Evolutionary conservation across 2,113 vertebrate species (phyloP).

Genomic region (Poicephalus meyeri): DNA sequence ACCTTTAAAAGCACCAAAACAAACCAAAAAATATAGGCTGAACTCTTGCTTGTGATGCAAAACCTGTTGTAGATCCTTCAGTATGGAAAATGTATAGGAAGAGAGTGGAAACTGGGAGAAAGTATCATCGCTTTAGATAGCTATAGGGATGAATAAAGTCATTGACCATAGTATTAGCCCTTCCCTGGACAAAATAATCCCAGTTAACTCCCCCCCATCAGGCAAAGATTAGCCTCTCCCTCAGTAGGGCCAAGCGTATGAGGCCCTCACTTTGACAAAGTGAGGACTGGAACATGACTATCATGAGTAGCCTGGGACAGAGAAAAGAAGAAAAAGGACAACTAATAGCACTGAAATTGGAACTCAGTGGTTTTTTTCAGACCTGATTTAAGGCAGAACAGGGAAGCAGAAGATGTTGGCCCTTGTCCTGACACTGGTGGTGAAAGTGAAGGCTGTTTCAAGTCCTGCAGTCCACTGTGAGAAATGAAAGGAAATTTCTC

Average conservation of each 20-base stretch:
- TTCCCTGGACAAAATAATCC: not conserved
- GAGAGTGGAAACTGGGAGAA: not conserved
- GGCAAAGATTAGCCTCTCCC: not conserved
- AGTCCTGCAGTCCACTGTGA: not conserved
- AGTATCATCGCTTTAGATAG: not conserved
- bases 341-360: not conserved
- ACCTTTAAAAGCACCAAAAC: not conserved
- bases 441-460: slow-evolving; percentile 25
- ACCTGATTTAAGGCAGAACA: not conserved
- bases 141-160: not conserved
- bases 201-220: not conserved
- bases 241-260: not conserved
- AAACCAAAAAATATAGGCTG: not conserved
- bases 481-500: slow-evolving; percentile 33
- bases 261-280: not conserved
- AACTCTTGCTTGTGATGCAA: not conserved
- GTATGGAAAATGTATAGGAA: not conserved
- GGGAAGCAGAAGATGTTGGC: slow-evolving; percentile 16
- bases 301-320: not conserved
- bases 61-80: not conserved
- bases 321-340: not conserved
- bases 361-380: not conserved
- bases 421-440: not conserved
- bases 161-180: not conserved
- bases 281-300: not conserved